Conservation (phyloP, 1,140 invertebrate species). For the Diabrotica virgifera region DNA sequence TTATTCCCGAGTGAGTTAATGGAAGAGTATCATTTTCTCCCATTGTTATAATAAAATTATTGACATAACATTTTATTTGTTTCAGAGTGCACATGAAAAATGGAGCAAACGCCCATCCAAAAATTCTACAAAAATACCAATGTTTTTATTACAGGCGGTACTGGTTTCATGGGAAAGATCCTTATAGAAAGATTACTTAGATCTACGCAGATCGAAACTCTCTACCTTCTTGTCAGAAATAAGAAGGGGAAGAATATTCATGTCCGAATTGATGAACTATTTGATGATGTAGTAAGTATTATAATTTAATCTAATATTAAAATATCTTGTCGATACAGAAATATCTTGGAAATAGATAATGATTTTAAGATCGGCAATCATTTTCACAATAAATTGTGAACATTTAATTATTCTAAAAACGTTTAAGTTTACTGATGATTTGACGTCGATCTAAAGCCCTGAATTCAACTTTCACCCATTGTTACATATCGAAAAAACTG, state of each 20-base stretch:
- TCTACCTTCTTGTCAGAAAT: conserved; percentile 76
- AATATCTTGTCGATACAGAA: no score
- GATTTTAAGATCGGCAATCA: no score
- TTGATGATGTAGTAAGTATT: conserved; percentile 60
- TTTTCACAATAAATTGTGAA: no score
- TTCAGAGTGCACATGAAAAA: not conserved
- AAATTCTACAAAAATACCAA: conserved; percentile 33
- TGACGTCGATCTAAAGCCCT: no score
- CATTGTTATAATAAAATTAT: not conserved
- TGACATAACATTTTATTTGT: not conserved
- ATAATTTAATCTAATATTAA: no score
- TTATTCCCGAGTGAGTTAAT: no score
- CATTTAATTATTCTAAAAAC: no score
- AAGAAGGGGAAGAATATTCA: conserved; percentile 66
- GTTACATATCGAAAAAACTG: no score
- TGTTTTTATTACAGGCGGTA: conserved; percentile 42
- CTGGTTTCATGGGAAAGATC: conserved; percentile 52
- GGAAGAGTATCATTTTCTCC: no score
- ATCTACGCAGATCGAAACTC: conserved; percentile 68
- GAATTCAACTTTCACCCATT: no score
- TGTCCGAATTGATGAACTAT: conserved; percentile 60
- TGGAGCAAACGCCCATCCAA: not conserved
- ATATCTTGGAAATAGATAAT: no score
- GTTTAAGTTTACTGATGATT: no score
- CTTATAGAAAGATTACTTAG: conserved; percentile 80